Conservation (phyloP, 2,113 vertebrate genomes). For the Mugil cephalus region DNA sequence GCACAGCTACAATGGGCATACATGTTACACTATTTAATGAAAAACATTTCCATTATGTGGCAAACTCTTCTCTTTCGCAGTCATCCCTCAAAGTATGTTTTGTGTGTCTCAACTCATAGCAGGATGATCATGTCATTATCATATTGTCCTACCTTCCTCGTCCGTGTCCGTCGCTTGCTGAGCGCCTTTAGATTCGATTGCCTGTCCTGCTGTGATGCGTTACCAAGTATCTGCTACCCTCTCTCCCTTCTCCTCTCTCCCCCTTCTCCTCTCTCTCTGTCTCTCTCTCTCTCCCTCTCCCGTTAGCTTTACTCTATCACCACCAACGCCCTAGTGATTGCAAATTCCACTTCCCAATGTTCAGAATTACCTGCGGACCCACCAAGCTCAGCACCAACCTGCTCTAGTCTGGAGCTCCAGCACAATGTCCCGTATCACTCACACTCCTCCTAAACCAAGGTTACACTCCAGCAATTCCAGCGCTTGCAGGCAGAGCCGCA, state of each 20-base stretch:
- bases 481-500: slow-evolving; percentile 6
- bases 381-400: neutral
- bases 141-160: slow-evolving; percentile 80
- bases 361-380: slow-evolving; percentile 20
- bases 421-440: neutral
- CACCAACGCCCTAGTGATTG: slow-evolving; percentile 49
- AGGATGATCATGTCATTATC: slow-evolving; percentile 38
- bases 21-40: neutral
- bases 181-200: slow-evolving; percentile 75
- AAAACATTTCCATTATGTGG: neutral
- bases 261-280: slow-evolving; percentile 26
- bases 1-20: neutral
- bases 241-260: slow-evolving; percentile 23
- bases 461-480: slow-evolving; percentile 2
- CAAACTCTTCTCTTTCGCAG: slow-evolving; percentile 22
- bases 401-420: neutral
- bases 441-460: neutral
- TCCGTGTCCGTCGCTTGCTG: slow-evolving; percentile 78
- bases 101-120: slow-evolving; percentile 13
- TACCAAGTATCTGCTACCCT: slow-evolving; percentile 71
- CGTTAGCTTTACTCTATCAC: slow-evolving; percentile 41
- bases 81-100: neutral
- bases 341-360: slow-evolving; percentile 25
- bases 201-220: slow-evolving; percentile 79
- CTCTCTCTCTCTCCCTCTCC: slow-evolving; percentile 34